Evolutionary conservation across 2,113 vertebrate species (phyloP).

Genomic region (Circaetus cinerascens): DNA sequence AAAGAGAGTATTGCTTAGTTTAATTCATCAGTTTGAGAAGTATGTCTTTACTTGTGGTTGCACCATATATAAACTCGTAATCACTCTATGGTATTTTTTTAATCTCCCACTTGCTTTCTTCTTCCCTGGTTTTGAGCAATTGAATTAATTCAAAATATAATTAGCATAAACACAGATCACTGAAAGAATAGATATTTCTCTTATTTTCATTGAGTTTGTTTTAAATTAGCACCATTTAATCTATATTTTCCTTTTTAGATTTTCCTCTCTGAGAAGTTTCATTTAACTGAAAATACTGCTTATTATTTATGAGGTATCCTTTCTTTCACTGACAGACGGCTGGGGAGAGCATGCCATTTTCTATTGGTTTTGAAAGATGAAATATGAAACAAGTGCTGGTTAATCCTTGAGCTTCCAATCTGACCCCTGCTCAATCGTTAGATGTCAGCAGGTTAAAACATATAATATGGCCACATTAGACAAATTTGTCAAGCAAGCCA

Average conservation of each 20-base stretch:
- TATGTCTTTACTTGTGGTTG: background rate
- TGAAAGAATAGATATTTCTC: background rate
- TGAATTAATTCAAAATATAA: background rate
- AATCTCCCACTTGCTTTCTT: background rate
- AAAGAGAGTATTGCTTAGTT: background rate
- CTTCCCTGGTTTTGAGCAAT: background rate
- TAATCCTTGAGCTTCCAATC: constrained; percentile 48
- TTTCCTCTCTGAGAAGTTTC: background rate
- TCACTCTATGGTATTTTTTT: background rate
- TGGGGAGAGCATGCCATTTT: background rate
- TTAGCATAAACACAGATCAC: background rate
- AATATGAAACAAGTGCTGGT: constrained; percentile 39
- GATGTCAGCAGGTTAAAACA: constrained; percentile 25
- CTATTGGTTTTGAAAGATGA: constrained; percentile 23
- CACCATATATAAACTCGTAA: background rate
- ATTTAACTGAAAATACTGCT: background rate
- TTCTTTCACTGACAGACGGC: background rate
- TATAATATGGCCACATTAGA: background rate
- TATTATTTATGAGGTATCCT: background rate
- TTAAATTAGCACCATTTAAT: background rate
- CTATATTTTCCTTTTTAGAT: background rate
- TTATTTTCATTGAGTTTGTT: background rate
- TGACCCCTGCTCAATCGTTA: background rate
- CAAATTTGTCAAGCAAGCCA: background rate
- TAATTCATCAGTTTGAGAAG: background rate